These are phyloP conservation scores for Sinocyclocheilus maitianheensis DNA, from an alignment of 2,113 vertebrate species.

Conservation along the genomic window DNA sequence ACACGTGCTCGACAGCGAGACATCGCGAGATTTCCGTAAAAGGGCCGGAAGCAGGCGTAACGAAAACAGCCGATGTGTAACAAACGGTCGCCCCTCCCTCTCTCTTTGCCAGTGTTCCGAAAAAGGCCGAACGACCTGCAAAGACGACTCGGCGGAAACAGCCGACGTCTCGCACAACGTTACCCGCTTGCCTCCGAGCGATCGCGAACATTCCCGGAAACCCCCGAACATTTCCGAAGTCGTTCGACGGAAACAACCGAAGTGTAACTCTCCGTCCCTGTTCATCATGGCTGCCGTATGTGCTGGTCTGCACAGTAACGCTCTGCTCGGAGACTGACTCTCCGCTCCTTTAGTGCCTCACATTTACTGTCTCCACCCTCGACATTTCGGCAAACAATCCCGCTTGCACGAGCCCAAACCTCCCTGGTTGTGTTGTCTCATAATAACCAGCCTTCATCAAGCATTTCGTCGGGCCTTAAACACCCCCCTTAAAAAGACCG, in stretches of 20 bases:
- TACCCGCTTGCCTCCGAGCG: constrained; percentile 23
- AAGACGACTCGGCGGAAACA: constrained; percentile 63
- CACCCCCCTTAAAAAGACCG: constrained; percentile 44
- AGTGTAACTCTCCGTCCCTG: constrained; percentile 63
- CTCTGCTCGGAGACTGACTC: constrained; percentile 75
- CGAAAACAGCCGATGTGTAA: constrained; percentile 71
- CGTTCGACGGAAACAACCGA: constrained; percentile 69
- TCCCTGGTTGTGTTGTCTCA: constrained; percentile 59
- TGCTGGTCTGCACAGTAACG: constrained; percentile 71
- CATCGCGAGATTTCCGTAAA: constrained; percentile 70
- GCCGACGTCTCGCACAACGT: constrained; percentile 60
- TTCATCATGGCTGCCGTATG: constrained; percentile 79
- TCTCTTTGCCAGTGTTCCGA: constrained; percentile 60
- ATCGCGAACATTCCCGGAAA: constrained; percentile 66
- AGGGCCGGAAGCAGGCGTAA: constrained; percentile 32
- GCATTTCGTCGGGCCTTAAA: constrained; percentile 67
- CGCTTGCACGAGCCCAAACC: constrained; percentile 42
- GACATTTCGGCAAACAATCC: constrained; percentile 61
- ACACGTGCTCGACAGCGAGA: constrained; percentile 36
- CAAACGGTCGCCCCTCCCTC: constrained; percentile 46
- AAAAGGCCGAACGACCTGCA: constrained; percentile 59
- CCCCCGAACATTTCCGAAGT: constrained; percentile 59
- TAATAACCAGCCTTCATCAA: constrained; percentile 69
- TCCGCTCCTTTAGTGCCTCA: constrained; percentile 65
- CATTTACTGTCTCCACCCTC: constrained; percentile 55